Conservation (phyloP, 2,888 invertebrate species). For the Schizaphis graminum region DNA sequence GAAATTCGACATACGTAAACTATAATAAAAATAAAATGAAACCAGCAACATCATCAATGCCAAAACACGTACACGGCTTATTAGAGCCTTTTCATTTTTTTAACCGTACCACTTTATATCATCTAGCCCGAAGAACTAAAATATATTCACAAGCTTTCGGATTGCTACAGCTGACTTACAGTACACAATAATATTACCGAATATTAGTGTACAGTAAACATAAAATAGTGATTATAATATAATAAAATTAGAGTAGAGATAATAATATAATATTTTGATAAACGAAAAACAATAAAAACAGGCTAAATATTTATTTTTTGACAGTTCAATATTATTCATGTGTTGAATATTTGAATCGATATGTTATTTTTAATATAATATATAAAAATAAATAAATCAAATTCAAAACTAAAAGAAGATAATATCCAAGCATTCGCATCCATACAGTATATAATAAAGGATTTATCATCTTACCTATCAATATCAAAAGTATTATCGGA, state of each 20-base stretch:
- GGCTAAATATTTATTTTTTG: neutral
- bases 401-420: neutral
- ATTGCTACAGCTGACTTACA: too few relatives aligned
- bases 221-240: neutral
- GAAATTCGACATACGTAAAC: too few relatives aligned
- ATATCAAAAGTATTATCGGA: conserved; percentile 83
- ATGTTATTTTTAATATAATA: too few relatives aligned
- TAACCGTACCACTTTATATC: too few relatives aligned
- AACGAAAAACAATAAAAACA: neutral
- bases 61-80: too few relatives aligned
- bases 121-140: too few relatives aligned
- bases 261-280: neutral
- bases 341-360: neutral
- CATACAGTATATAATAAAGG: neutral
- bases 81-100: too few relatives aligned
- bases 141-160: too few relatives aligned
- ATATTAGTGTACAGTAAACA: neutral
- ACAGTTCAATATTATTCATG: neutral
- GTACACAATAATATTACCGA: too few relatives aligned
- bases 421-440: neutral
- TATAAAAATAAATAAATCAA: neutral
- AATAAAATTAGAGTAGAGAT: neutral
- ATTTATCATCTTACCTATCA: conserved; percentile 79
- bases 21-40: too few relatives aligned
- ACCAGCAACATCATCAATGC: too few relatives aligned